These are phyloP conservation scores for Cheirogaleus major DNA, from an alignment of 2,797 vertebrate genomes.

Conservation along the genomic window DNA sequence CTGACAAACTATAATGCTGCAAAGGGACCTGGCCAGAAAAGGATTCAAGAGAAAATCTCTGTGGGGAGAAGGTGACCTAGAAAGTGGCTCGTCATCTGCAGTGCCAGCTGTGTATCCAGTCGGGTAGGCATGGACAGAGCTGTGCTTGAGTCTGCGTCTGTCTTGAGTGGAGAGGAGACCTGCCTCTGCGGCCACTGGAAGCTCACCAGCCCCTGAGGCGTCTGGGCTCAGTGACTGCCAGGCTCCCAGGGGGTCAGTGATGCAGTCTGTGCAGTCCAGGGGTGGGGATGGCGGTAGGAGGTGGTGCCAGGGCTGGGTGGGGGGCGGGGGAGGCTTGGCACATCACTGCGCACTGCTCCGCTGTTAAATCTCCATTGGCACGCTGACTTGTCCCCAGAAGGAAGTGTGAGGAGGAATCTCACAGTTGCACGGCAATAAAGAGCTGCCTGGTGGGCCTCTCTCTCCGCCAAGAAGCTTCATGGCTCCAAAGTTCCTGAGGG, in stretches of 20 bases:
- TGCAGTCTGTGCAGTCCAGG: constrained; percentile 75
- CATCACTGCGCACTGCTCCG: background rate
- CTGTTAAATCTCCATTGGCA: constrained; percentile 52
- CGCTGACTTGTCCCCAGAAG: constrained; percentile 49
- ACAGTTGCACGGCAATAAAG: constrained; percentile 51
- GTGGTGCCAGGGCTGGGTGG: background rate
- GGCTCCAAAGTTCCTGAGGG: constrained; percentile 33
- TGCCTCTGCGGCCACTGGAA: constrained; percentile 70
- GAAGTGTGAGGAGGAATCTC: constrained; percentile 55
- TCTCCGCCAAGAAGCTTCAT: constrained; percentile 28
- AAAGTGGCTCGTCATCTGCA: constrained; percentile 47
- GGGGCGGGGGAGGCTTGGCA: background rate
- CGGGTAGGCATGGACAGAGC: constrained; percentile 37
- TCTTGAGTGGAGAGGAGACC: constrained; percentile 57
- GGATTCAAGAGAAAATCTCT: constrained; percentile 71
- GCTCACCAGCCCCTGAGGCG: constrained; percentile 59
- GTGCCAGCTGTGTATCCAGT: constrained; percentile 31
- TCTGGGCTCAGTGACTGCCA: constrained; percentile 60
- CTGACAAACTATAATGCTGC: constrained; percentile 74
- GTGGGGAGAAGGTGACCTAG: constrained; percentile 59
- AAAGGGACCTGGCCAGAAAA: constrained; percentile 74
- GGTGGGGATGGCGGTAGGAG: background rate
- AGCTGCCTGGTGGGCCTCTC: constrained; percentile 47
- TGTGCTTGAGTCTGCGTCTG: background rate
- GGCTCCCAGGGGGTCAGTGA: constrained; percentile 73